Evolutionary conservation across 2,888 invertebrate species (phyloP).

Genomic region (Cephus sareptanus): DNA sequence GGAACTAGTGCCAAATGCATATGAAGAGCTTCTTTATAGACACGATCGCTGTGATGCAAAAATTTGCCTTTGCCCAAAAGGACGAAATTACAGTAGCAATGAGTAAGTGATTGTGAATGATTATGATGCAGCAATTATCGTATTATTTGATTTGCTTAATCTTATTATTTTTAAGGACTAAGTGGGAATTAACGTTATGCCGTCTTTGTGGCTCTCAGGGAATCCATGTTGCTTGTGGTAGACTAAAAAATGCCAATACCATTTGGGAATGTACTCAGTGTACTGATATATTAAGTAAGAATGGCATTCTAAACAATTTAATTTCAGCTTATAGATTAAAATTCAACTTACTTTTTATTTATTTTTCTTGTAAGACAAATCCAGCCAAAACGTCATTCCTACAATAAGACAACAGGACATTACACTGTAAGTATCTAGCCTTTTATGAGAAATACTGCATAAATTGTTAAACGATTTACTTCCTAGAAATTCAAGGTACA

Average conservation of each 20-base stretch:
- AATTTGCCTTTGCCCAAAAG: conserved; percentile 72
- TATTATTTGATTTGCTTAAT: neutral
- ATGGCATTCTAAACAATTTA: neutral
- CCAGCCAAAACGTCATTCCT: neutral
- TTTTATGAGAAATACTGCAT: neutral
- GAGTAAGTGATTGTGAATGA: conserved; percentile 52
- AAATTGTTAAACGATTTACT: neutral
- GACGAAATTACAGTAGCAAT: conserved; percentile 66
- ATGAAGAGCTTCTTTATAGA: conserved; percentile 75
- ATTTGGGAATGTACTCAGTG: conserved; percentile 68
- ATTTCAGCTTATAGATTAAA: neutral
- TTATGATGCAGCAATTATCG: too few species aligned
- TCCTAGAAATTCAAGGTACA: neutral
- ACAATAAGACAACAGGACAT: neutral
- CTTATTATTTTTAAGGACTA: conserved; percentile 49
- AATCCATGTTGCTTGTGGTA: conserved; percentile 68
- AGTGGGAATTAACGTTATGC: conserved; percentile 70
- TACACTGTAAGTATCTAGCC: neutral
- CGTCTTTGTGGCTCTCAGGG: conserved; percentile 70
- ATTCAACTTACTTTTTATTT: neutral
- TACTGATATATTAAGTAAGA: conserved; percentile 46
- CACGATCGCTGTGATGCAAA: conserved; percentile 72
- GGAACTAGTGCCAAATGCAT: conserved; percentile 83
- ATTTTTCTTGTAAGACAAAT: neutral
- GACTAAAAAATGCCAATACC: conserved; percentile 60